These are phyloP conservation scores for Apantesis nais DNA, from an alignment of 2,888 invertebrate genomes.

Conservation along the genomic window DNA sequence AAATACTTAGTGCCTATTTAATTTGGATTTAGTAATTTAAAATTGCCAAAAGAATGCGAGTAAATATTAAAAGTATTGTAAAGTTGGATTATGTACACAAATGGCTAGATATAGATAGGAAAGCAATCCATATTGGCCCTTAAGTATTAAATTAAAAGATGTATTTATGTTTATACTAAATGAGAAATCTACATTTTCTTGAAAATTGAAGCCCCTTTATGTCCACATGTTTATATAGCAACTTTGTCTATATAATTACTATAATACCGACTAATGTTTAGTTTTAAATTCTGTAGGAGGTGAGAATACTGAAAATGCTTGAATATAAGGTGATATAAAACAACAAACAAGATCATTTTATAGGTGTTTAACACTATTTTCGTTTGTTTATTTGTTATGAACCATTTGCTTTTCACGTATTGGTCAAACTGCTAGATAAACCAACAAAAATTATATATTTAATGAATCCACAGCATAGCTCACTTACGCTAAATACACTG, in stretches of 20 bases:
- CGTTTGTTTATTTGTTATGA: slow-evolving; percentile 7
- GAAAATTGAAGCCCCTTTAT: not conserved
- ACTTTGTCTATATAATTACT: not conserved
- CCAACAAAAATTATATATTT: not conserved
- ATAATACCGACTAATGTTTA: slow-evolving; percentile 42
- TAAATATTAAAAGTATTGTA: too few relatives aligned
- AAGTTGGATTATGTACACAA: too few relatives aligned
- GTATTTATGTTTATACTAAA: not conserved
- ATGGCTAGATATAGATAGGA: too few relatives aligned
- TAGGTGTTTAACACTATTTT: slow-evolving; percentile 40
- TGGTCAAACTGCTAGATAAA: slow-evolving; percentile 15
- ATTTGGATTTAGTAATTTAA: too few relatives aligned
- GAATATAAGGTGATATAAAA: slow-evolving; percentile 58
- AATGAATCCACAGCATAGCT: slow-evolving; percentile 37
- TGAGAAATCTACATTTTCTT: not conserved
- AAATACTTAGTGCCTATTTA: too few relatives aligned
- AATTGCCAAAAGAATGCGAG: too few relatives aligned
- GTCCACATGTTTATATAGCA: not conserved
- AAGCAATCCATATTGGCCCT: too few relatives aligned
- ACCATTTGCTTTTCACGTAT: slow-evolving; percentile 43
- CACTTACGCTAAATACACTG: slow-evolving; percentile 35
- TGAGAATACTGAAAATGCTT: slow-evolving; percentile 61
- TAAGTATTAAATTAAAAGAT: too few relatives aligned
- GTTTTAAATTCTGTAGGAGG: slow-evolving; percentile 64
- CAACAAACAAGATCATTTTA: slow-evolving; percentile 26